Percentiles rank a stretch among this genome's conserved stretches.
These are phyloP conservation scores for Tautogolabrus adspersus DNA, from an alignment of 2,113 vertebrate genomes.

Conservation along the genomic window DNA sequence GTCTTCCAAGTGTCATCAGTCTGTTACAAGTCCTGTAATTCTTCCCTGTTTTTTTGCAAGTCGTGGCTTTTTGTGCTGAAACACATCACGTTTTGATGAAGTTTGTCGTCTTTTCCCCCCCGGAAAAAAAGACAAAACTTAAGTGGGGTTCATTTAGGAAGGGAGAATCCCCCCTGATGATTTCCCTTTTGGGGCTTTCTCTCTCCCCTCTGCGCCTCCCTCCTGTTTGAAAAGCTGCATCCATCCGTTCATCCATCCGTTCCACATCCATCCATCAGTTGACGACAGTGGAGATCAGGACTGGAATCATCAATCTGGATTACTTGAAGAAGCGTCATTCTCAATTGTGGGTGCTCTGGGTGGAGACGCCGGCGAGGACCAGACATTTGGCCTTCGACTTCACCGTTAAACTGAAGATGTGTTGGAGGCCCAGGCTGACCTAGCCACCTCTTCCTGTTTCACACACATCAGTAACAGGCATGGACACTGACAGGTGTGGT, in stretches of 20 bases:
- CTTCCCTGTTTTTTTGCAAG: conserved; percentile 55
- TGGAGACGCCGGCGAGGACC: conserved; percentile 20
- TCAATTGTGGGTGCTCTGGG: conserved; percentile 54
- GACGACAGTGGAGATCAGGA: conserved; percentile 53
- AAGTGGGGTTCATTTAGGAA: conserved; percentile 10
- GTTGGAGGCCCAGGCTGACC: neutral
- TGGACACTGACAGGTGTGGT: conserved; percentile 19
- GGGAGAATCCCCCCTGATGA: neutral
- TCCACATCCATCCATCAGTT: conserved; percentile 59
- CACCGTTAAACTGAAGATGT: neutral
- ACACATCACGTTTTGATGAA: conserved; percentile 23
- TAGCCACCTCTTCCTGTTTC: conserved; percentile 15
- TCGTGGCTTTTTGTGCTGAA: conserved; percentile 69
- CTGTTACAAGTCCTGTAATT: conserved; percentile 77
- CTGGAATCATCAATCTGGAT: conserved; percentile 77
- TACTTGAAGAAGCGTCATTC: conserved; percentile 79
- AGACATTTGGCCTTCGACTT: conserved; percentile 18
- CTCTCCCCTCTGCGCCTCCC: neutral
- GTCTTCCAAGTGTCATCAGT: conserved; percentile 79
- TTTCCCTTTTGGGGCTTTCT: conserved; percentile 29
- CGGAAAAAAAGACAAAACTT: neutral
- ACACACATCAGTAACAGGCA: conserved; percentile 27
- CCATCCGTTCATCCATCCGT: conserved; percentile 58
- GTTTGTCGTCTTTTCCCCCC: neutral
- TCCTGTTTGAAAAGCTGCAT: conserved; percentile 43